Base-by-base conservation (phyloP, 2,113 vertebrate genomes). In the Vidua chalybeata region DNA sequence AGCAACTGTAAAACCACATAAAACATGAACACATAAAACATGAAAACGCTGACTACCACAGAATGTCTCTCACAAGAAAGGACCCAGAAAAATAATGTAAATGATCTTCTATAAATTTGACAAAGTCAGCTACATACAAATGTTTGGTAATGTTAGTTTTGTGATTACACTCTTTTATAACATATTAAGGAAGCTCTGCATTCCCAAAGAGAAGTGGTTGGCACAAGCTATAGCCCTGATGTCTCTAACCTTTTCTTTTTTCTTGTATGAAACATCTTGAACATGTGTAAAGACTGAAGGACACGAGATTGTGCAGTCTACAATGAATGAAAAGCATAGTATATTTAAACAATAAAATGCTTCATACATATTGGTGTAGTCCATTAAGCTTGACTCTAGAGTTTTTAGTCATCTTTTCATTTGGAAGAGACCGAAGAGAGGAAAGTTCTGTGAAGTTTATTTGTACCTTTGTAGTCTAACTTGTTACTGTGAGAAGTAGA, bases 401-500 rank as follows among this genome's bases (percentile, higher is more conserved):
- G 17, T n/a, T 91, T 84, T 90, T 31, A 74, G 33, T 71, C 15
- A 63, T n/a, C 26, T 80, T 80, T 79, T 84, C 33, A 37, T 51
- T 71, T 80, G 72, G 82, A 88, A 89, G 86, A 94, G 35, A 39
- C 27, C 63, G 22, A 59, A 67, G 51, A 58, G 20, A 61, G 13
- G n/a, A 90, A 80, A 84, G 19, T 48, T 71, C 43, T 77, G 16
- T 55, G 68, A 91, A 85, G 23, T 74, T 94, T 80, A 77, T 83
- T 80, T 95, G 63, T 93, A 88, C 59, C 22, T 83, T 55, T 94
- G 31, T 81, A 67, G 13, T 66, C 24, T 67, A 88, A 67, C 13
- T 80, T 90, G 52, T 12, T 82, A 80, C 43, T 96, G 71, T 58
- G 59, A 86, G 80, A 91, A 93, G 31, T n/a, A 93, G 87, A 94